phyloP scores from a whole-genome alignment of 2,797 vertebrate species.

The Rhabdophis nuchalis region DNA sequence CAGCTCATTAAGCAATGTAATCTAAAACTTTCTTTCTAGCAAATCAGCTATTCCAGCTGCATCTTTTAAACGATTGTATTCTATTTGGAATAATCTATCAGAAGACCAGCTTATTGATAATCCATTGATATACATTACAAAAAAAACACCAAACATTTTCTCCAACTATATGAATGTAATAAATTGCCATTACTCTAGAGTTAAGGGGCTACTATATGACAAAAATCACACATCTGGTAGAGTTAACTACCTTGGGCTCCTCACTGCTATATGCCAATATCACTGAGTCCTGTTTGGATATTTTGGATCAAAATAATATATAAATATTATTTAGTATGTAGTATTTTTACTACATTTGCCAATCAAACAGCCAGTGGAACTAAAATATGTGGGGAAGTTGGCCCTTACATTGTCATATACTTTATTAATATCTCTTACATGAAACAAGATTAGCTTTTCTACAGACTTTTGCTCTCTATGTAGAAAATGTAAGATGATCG shows the following conservation, averaged over 20 bases:
- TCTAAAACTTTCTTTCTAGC: not conserved
- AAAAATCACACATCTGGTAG: not conserved
- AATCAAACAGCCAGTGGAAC: not conserved
- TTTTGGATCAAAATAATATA: not conserved
- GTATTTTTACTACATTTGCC: not conserved
- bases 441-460: not conserved
- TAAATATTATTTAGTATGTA: too few species aligned
- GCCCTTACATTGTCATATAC: not conserved
- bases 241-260: not conserved
- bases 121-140: not conserved
- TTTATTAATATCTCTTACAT: not conserved
- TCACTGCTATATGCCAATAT: not conserved
- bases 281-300: not conserved
- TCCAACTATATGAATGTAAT: not conserved
- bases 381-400: not conserved
- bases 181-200: not conserved
- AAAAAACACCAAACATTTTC: not conserved
- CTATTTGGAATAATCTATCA: not conserved
- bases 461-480: not conserved
- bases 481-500: not conserved
- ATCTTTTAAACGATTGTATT: not conserved
- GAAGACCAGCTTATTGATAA: not conserved
- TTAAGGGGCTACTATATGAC: not conserved
- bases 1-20: not conserved
- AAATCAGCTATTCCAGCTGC: not conserved